phyloP scores from a whole-genome alignment of 2,888 invertebrate species.

The Melikaiella ostensackeni region DNA sequence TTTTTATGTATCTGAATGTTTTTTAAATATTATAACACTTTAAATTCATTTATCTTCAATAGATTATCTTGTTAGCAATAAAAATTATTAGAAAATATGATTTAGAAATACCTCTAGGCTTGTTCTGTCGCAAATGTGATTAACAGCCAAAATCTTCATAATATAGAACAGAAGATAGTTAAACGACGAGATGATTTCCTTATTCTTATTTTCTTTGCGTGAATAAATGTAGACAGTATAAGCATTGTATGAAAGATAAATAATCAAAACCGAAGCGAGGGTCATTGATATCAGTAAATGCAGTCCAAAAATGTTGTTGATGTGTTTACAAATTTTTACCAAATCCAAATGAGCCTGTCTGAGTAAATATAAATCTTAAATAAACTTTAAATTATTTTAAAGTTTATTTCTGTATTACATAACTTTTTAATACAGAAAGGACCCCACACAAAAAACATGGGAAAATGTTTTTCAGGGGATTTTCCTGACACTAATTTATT shows the following conservation, averaged over 20 bases:
- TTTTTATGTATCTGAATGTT: background rate
- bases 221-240: background rate
- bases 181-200: background rate
- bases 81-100: background rate
- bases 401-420: background rate
- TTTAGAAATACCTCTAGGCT: conserved; percentile 50
- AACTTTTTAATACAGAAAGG: background rate
- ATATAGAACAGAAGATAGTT: conserved; percentile 47
- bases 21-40: too few species aligned
- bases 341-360: conserved; percentile 63
- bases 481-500: too few species aligned
- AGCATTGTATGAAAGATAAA: conserved; percentile 10
- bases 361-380: background rate
- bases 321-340: conserved; percentile 50
- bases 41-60: too few species aligned
- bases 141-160: conserved; percentile 47
- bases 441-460: too few species aligned
- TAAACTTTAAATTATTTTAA: background rate
- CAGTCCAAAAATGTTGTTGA: conserved; percentile 57
- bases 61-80: background rate
- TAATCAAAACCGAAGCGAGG: conserved; percentile 51
- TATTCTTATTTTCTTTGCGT: background rate
- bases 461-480: too few species aligned
- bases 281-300: conserved; percentile 58
- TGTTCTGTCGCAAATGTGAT: conserved; percentile 39